A percentile compares a stretch with the other conserved stretches of the same genome.
phyloP scores from a whole-genome alignment of 2,113 vertebrate species.

The Dicerorhinus sumatrensis region DNA sequence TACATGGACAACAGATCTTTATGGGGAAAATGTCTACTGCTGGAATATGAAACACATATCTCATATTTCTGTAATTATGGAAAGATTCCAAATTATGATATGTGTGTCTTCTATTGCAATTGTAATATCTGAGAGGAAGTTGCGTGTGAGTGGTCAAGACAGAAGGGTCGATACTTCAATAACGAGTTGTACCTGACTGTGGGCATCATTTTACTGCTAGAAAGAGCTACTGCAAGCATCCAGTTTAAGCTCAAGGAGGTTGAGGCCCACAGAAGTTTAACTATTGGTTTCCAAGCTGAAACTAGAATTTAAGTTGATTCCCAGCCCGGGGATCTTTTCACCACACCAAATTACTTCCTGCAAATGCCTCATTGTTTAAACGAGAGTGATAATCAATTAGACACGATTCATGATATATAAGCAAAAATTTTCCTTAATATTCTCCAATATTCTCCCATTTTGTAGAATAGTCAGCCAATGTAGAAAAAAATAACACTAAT shows the following conservation, averaged over 20 bases:
- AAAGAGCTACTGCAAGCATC: neutral
- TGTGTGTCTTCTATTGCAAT: neutral
- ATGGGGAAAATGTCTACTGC: neutral
- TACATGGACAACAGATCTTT: neutral
- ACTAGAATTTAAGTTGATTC: neutral
- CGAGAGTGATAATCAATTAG: neutral
- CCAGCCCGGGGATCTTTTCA: neutral
- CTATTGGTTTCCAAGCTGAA: neutral
- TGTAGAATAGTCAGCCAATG: neutral
- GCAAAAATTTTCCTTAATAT: neutral
- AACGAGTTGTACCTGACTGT: neutral
- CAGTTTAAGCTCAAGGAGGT: neutral
- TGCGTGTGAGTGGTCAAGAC: neutral
- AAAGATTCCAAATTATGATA: neutral
- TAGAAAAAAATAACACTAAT: neutral
- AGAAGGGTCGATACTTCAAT: neutral
- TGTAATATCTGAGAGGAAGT: neutral
- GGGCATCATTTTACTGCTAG: neutral
- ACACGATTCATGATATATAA: neutral
- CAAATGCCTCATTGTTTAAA: neutral
- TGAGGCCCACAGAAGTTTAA: slow-evolving; percentile 10
- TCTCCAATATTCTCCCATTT: neutral
- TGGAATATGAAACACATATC: neutral
- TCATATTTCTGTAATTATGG: neutral
- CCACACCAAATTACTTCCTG: neutral